A percentile compares a stretch with the other conserved stretches of the same genome.
Conservation (phyloP, 2,888 invertebrate species). For the Bombylius major region DNA sequence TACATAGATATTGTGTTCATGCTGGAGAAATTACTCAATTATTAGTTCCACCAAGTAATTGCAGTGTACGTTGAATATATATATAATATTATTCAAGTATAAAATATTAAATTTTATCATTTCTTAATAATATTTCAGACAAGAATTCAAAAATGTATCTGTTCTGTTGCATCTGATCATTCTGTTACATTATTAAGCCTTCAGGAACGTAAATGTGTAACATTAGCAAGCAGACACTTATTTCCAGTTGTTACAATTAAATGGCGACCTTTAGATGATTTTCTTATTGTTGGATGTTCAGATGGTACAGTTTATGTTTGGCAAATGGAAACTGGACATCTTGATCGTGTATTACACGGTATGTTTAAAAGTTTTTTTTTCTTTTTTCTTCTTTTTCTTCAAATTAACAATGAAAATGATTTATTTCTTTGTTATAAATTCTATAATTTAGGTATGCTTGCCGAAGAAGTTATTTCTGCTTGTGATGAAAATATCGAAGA, state of each 20-base stretch:
- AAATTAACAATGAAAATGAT: conserved; percentile 1
- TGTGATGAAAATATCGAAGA: conserved; percentile 72
- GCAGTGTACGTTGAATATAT: conserved; percentile 50
- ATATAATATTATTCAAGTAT: neutral
- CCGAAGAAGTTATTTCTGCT: conserved; percentile 89
- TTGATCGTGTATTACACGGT: conserved; percentile 91
- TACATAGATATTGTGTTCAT: conserved; percentile 95
- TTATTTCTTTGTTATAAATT: neutral
- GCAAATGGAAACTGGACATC: conserved; percentile 99
- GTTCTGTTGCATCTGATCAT: conserved; percentile 95
- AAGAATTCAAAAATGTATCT: conserved; percentile 85
- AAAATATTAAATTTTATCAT: neutral
- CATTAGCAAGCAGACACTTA: conserved; percentile 74
- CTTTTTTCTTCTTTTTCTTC: too few species aligned
- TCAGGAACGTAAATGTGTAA: conserved; percentile 83
- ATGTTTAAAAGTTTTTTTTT: conserved; percentile 10
- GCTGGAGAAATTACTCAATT: conserved; percentile 94
- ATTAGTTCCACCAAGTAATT: conserved; percentile 84
- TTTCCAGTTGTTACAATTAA: conserved; percentile 93
- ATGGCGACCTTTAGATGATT: conserved; percentile 95
- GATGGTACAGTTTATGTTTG: conserved; percentile 98
- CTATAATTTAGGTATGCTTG: conserved; percentile 57
- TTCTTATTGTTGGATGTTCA: conserved; percentile 92
- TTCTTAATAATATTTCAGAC: conserved; percentile 44
- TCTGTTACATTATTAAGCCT: conserved; percentile 86